phyloP scores from a whole-genome alignment of 2,797 vertebrate species.

The Chiloscyllium punctatum region DNA sequence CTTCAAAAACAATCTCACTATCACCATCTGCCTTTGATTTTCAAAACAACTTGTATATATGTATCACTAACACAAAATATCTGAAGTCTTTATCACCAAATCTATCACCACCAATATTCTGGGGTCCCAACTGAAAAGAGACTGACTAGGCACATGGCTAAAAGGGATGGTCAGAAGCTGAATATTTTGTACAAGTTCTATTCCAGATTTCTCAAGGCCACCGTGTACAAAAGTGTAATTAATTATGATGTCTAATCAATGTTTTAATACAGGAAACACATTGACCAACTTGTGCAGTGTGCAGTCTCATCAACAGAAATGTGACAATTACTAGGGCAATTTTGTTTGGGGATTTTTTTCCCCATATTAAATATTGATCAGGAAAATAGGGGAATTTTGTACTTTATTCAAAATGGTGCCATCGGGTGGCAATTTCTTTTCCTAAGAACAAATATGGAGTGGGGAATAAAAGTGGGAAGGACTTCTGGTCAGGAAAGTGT shows the following conservation, averaged over 20 bases:
- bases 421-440: no score
- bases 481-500: no score
- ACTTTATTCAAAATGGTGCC: background rate
- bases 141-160: background rate
- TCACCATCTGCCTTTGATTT: no score
- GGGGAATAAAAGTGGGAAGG: no score
- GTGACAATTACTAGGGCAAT: background rate
- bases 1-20: background rate
- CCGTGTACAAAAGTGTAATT: background rate
- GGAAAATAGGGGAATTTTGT: background rate
- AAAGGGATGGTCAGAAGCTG: background rate
- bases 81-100: background rate
- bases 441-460: no score
- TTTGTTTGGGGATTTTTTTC: background rate
- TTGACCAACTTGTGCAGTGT: background rate
- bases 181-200: background rate
- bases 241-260: background rate
- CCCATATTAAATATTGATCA: background rate
- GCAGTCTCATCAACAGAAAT: background rate
- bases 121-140: background rate
- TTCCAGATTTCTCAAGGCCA: background rate
- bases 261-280: background rate
- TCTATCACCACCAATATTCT: background rate
- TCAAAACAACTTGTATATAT: no score
- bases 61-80: no score